Conservation (phyloP, 2,797 vertebrate species). For the Sebastes oblongus region DNA sequence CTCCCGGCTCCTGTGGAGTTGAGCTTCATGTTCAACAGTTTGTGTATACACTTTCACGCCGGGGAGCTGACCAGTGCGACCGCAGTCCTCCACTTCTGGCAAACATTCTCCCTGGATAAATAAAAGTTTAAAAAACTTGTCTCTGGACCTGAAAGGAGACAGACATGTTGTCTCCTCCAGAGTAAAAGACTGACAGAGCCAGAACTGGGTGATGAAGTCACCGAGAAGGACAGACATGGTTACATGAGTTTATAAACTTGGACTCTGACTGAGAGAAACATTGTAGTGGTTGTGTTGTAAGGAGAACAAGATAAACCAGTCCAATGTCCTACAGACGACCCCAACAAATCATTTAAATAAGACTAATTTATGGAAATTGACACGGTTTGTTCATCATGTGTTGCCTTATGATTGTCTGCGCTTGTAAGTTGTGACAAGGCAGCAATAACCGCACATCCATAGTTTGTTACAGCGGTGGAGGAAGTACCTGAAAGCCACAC, state of each 20-base stretch:
- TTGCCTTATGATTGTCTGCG: neutral
- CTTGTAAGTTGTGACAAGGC: neutral
- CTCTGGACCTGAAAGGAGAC: constrained; percentile 51
- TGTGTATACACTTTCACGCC: constrained; percentile 30
- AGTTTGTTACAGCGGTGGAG: neutral
- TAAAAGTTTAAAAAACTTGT: constrained; percentile 31
- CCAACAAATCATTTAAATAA: neutral
- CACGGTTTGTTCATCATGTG: neutral
- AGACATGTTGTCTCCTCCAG: constrained; percentile 60
- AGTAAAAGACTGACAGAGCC: constrained; percentile 7
- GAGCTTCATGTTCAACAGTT: constrained; percentile 29
- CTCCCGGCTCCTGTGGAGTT: constrained; percentile 11
- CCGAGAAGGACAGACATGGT: constrained; percentile 13
- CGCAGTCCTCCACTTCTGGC: constrained; percentile 47
- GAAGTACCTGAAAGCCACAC: no score
- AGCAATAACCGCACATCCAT: neutral
- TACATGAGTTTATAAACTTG: constrained; percentile 21
- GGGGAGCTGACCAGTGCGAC: constrained; percentile 45
- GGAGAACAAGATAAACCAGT: neutral
- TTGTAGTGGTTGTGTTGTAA: neutral
- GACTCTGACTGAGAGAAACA: constrained; percentile 9
- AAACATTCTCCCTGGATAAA: constrained; percentile 41
- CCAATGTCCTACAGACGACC: neutral
- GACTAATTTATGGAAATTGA: constrained; percentile 20
- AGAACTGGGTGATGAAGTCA: constrained; percentile 41